phyloP scores from a whole-genome alignment of 2,797 vertebrate species.

The Gambelia wislizenii region DNA sequence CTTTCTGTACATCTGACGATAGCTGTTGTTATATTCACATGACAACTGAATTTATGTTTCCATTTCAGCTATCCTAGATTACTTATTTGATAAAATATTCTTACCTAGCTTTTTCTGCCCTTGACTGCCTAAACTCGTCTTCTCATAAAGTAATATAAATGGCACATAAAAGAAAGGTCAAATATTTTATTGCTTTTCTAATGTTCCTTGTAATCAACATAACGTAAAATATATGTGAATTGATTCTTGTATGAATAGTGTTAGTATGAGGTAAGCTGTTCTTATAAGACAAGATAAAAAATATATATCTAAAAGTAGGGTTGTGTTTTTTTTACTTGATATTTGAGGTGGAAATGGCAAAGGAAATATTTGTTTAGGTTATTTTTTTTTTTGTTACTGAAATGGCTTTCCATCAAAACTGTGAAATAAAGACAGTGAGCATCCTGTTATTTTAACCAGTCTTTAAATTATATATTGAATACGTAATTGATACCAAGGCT shows the following conservation, averaged over 20 bases:
- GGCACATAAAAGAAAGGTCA: rapidly evolving
- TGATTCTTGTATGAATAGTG: rapidly evolving
- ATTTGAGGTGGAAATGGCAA: background rate
- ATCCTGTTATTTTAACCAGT: conserved; percentile 31
- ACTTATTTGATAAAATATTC: background rate
- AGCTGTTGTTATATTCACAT: rapidly evolving
- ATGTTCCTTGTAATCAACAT: background rate
- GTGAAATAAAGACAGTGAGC: background rate
- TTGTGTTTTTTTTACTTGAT: background rate
- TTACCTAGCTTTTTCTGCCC: background rate
- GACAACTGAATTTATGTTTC: background rate
- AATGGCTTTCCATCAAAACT: background rate
- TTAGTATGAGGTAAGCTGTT: background rate
- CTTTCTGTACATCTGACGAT: background rate
- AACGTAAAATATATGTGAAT: background rate
- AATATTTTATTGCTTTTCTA: background rate
- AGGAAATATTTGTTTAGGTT: background rate
- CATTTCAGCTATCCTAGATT: rapidly evolving
- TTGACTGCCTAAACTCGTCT: rapidly evolving
- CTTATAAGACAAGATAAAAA: background rate
- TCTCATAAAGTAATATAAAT: background rate
- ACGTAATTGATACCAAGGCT: conserved; percentile 37
- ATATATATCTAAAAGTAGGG: background rate
- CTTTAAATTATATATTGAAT: conserved; percentile 41
- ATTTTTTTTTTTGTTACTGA: background rate